Base-by-base conservation (phyloP, 2,113 vertebrate species). In the Phylloscopus trochiloides region DNA sequence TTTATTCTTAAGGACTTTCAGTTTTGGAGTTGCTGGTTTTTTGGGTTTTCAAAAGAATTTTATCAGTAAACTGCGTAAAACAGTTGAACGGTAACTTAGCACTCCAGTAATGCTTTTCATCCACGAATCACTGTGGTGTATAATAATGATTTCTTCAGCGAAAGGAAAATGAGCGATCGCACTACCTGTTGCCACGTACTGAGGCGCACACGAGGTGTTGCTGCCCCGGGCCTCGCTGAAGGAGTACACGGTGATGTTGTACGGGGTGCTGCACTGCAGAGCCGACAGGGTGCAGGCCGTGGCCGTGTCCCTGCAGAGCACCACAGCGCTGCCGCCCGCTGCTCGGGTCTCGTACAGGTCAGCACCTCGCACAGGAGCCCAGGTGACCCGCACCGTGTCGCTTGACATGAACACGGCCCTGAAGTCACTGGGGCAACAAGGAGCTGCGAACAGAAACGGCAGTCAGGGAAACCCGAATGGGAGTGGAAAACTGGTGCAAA, bases 351-450 rank as follows among this genome's bases (percentile, higher is more conserved):
- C 95, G 19, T 99, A 99, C 65, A 98, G 85, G 76, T 99, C 99
- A 1, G 98, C 99, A 72, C 99, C 99, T 45, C 98, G 98, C 76
- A 98, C 98, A 2, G 98, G 80, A 51, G 98, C 96, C 99, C 99
- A 99, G 68, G 89, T 97, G 34, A 99, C 96, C 91, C 98, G 98
- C 63, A 99, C 88, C 1, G 98, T 99, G 94, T 99, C 98, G 5
- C 98, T 97, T 3, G 99, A 98, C 77, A 98, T 92, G 17, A 98
- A 95, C n/a, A 94, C 87, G 2, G 98, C 82, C 14, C 90, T 87
- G 38, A 99, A 97, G 77, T 97, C 94, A n/a, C 97, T 84, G 34
- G 99, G 99, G 92, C 99, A 99, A 51, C 99, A 99, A 20, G 99
- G 99, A 38, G 99, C 99, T 99, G 96, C 54, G 76, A 79, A 92